Evolutionary conservation across 1,140 invertebrate species (phyloP).

Genomic region (Aleiodes sp.): DNA sequence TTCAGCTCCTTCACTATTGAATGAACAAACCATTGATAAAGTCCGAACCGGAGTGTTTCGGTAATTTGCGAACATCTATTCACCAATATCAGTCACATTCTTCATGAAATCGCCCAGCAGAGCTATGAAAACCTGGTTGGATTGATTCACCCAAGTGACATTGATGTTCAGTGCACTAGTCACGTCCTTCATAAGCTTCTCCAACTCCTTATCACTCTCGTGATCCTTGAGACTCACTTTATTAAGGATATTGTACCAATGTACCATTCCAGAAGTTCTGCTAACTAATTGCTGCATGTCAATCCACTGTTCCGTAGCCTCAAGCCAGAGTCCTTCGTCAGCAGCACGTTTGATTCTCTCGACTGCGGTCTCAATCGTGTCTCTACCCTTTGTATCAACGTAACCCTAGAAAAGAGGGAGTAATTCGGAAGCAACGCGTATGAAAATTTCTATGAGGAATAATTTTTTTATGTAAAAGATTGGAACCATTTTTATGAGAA

Average conservation of each 20-base stretch:
- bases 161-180: constrained; percentile 69
- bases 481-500: too few species aligned
- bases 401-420: constrained; percentile 63
- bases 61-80: constrained; percentile 41
- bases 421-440: too few species aligned
- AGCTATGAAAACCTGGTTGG: constrained; percentile 70
- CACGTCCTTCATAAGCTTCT: constrained; percentile 76
- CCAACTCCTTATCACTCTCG: constrained; percentile 55
- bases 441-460: too few species aligned
- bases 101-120: constrained; percentile 86
- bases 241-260: constrained; percentile 83
- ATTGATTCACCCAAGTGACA: constrained; percentile 72
- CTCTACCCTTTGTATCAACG: constrained; percentile 70
- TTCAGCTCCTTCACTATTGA: constrained; percentile 11
- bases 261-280: constrained; percentile 70
- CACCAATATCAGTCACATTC: constrained; percentile 76
- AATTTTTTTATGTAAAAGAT: too few species aligned
- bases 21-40: background rate
- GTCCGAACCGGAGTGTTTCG: background rate
- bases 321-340: constrained; percentile 66
- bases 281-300: constrained; percentile 72
- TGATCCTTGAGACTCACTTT: constrained; percentile 46
- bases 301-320: constrained; percentile 74
- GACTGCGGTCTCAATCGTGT: constrained; percentile 67
- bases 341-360: constrained; percentile 65